Evolutionary conservation across 2,888 invertebrate species (phyloP).

Genomic region (Blastobasis lacticolella): DNA sequence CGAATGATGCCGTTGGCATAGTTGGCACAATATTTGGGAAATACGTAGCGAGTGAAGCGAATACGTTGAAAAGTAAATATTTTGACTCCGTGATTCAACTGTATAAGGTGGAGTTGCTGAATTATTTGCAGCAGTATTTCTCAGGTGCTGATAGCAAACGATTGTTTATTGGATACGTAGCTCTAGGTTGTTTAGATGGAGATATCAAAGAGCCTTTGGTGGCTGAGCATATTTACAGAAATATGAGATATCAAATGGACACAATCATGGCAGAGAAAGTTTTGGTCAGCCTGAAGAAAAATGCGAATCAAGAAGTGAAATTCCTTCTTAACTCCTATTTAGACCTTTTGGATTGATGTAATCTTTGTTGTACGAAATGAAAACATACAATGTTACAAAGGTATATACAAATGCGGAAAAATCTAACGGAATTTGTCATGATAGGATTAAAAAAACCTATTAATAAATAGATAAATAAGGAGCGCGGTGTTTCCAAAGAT

Average conservation of each 20-base stretch:
- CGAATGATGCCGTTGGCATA: slow-evolving; percentile 24
- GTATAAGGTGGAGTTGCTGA: slow-evolving; percentile 21
- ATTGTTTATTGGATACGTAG: not conserved
- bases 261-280: not conserved
- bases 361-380: too few species aligned
- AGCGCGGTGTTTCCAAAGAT: too few species aligned
- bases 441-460: too few species aligned
- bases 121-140: slow-evolving; percentile 21
- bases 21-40: slow-evolving; percentile 37
- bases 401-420: too few species aligned
- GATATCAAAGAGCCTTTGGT: not conserved
- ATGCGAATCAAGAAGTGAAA: not conserved
- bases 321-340: not conserved
- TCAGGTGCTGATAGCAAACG: not conserved
- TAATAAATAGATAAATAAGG: too few species aligned
- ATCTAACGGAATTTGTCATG: too few species aligned
- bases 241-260: not conserved
- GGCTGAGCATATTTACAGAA: not conserved
- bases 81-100: slow-evolving; percentile 34
- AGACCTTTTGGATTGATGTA: too few species aligned
- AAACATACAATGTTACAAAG: too few species aligned
- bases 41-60: slow-evolving; percentile 30
- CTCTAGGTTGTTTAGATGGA: slow-evolving; percentile 6
- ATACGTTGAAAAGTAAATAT: slow-evolving; percentile 26
- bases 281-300: not conserved